Evolutionary conservation across 1,140 invertebrate species (phyloP), one percentile per base, ranked within the genome.

Genomic region (Planococcus citri): DNA sequence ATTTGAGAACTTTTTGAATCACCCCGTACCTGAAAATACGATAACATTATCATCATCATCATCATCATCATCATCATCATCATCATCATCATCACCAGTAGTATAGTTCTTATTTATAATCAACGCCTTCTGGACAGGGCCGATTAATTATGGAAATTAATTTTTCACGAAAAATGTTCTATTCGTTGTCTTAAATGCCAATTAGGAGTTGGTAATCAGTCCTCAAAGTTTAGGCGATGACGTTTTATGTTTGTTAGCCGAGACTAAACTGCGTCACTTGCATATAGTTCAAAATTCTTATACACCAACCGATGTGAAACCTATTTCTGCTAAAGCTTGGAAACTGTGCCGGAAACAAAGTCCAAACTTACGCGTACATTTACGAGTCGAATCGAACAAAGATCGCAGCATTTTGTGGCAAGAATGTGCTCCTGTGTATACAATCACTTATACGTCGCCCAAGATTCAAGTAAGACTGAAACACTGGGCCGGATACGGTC

Each of bases 171-270:
- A 20, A 33, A 6, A n/a, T 51, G 4, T 17, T 51, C 41, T 51
- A 20, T 51, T n/a, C 6, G 41, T 51, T 51, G 3, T 51, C 41
- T 51, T 51, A 33, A 37, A 51, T 51, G 41, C 41, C 10, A 51
- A 51, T 51, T 74, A 88, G 82, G 83, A 83, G 67, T 77, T 93
- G 38, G 82, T 85, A 1, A 84, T 92, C 21, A 89, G 88, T 75
- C 89, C 91, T 0, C 90, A 92, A 78, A 92, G 91, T 78, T 77
- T 94, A 17, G 84, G 87, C 67, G 86, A 90, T 71, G 90, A 93
- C 76, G 79, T 90, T 0, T 74, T 93, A 8, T 81, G 87, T 70
- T 75, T 91, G 25, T 74, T 91, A 37, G 82, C 84, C n/a, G 82
- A 86, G 69, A 87, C 85, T 0, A 82, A 81, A 73, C 76, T 94